These are phyloP conservation scores for Cheilosia pagana DNA, from an alignment of 2,888 invertebrate genomes.

Conservation along the genomic window DNA sequence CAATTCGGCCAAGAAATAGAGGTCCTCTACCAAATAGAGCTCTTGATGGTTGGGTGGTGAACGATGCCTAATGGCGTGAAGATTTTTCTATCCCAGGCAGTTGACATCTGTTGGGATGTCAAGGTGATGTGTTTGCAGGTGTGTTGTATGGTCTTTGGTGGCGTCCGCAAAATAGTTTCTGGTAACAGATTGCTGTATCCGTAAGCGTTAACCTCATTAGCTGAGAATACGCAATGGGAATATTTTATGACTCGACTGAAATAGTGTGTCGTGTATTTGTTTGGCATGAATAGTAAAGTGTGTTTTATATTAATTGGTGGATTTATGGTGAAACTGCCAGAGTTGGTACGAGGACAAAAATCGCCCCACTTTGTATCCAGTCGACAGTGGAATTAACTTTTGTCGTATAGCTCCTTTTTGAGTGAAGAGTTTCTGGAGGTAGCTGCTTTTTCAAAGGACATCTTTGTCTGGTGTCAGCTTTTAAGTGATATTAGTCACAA, in stretches of 20 bases:
- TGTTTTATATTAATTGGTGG: conserved; percentile 30
- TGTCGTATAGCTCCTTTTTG: no score
- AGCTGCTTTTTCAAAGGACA: no score
- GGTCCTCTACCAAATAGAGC: neutral
- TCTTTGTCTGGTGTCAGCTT: no score
- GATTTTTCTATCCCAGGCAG: conserved; percentile 20
- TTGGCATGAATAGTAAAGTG: conserved; percentile 23
- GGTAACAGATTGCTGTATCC: conserved; percentile 58
- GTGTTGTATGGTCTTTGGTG: conserved; percentile 25
- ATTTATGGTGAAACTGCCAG: neutral
- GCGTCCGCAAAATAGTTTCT: conserved; percentile 54
- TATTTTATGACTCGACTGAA: conserved; percentile 34
- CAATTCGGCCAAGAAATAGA: conserved; percentile 5
- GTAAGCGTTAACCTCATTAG: conserved; percentile 57
- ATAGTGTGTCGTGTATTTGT: neutral
- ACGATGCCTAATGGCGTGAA: conserved; percentile 51
- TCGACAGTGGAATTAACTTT: no score
- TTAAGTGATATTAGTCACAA: no score
- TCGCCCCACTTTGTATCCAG: no score
- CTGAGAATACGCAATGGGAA: conserved; percentile 44
- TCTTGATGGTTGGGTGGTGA: conserved; percentile 34
- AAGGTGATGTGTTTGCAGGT: conserved; percentile 47
- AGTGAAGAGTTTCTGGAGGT: no score
- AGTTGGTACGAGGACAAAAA: no score
- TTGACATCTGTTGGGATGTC: conserved; percentile 56